Evolutionary conservation across 2,888 invertebrate genomes (phyloP), one percentile per base, ranked within the genome.

Genomic region (Leucophenga montana): DNA sequence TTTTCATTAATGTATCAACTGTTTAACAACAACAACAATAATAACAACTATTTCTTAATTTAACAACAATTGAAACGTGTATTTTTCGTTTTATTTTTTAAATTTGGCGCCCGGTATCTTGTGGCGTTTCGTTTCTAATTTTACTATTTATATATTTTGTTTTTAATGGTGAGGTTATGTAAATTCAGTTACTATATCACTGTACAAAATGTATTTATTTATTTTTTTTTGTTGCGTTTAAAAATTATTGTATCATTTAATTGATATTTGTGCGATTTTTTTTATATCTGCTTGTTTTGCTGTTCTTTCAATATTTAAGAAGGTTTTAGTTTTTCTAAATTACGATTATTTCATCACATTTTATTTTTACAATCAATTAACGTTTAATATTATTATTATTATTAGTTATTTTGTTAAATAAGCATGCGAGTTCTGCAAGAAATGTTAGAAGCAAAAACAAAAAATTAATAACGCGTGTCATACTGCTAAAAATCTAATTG

Each of bases 371-470:
- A 14, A 22, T 57, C 14, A 57, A n/a, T 64, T 39, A 39, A 22
- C n/a, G 18, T 61, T 67, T 27, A 48, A 33, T 62, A 61, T 76
- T 73, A 71, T 78, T 75, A 78, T 74, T 72, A 67, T 48, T 48
- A 39, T 56, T 65, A 53, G 62, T 65, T 69, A 67, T 69, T 73
- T 74, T 70, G 56, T 66, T 72, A 75, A 74, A 75, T 67, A 73
- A 83, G 83, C 81, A 82, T 82, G 81, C 81, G 83, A 83, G 79
- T 82, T 82, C 81, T 82, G 81, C 81, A 82, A 82, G 82, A 77
- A 80, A 82, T 67, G 70, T 81, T 18, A 27, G 18, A 48, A 64
- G 20, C 48, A 39, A 48, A 64, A 64, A 61, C 33, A 4, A 46
- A 64, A 50, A 64, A 22, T 64, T 64, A 64, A 46, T 64, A 18